Base-by-base conservation (phyloP, 2,797 vertebrate species). In the Sebastes oblongus region DNA sequence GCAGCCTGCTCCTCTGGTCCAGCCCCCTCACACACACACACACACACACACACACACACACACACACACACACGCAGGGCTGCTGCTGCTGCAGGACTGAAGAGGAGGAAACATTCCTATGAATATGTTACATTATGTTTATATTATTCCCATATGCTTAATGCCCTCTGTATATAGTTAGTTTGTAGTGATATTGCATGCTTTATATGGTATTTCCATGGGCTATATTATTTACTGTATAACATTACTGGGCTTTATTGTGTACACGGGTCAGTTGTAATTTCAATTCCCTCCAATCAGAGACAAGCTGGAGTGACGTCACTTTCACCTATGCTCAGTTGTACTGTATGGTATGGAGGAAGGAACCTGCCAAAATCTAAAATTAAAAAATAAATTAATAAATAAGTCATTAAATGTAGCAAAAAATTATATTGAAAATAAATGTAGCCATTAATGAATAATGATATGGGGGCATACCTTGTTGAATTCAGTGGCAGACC, bases 1-100 rank as follows among this genome's bases (percentile, higher is more conserved):
- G 75, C 78, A 20, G 83, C n/a, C 58, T 56, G 65, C 59, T 50
- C n/a, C 25, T 65, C 52, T 78, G 62, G 82, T 77, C 86, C 88
- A 58, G 71, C 87, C 86, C 87, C 59, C 66, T 5, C 32, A 10
- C 50, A 13, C 34, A 34, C 32, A 10, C 36, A 20, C 56, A 32
- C 36, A 8, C 52, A 24, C 36, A 20, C 58, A 32, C 30, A 8
- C 34, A 13, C 39, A 39, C 36, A 14, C 12, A 12, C 34, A 36
- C 50, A 20, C 30, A 7, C 46, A 12, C 39, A 8, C 52, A n/a
- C 52, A 24, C 61, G 29, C 58, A n/a, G 36, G 68, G 16, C 60
- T 42, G 42, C 16, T 46, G 42, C 42, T 46, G 42, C 16, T 2
- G 79, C 52, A 16, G 12, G n/a, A 39, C 62, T 3, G 20, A 24